phyloP scores from a whole-genome alignment of 1,140 invertebrate genomes.

The Heliconius melpomene region DNA sequence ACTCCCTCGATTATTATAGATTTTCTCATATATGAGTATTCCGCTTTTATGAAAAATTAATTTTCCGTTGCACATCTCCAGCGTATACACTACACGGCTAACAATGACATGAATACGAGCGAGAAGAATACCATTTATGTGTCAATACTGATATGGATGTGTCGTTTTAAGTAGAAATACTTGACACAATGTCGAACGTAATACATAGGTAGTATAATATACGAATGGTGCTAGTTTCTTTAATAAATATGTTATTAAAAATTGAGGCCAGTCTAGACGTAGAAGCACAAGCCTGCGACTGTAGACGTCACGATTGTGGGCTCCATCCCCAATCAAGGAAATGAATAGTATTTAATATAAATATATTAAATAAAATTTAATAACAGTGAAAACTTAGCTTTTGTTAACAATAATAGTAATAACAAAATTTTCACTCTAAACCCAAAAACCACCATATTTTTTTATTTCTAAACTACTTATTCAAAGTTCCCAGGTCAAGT shows the following conservation, averaged over 20 bases:
- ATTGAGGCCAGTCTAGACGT: background rate
- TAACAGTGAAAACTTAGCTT: too few relatives aligned
- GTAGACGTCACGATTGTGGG: too few relatives aligned
- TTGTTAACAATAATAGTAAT: too few relatives aligned
- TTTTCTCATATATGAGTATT: background rate
- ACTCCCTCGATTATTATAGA: too few relatives aligned
- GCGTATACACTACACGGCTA: background rate
- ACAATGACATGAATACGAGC: background rate
- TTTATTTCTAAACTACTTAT: background rate
- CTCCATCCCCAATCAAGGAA: too few relatives aligned
- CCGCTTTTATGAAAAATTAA: background rate
- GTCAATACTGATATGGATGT: background rate
- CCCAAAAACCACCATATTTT: background rate
- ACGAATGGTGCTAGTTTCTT: background rate
- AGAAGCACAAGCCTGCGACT: too few relatives aligned
- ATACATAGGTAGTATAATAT: background rate
- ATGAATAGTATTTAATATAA: too few relatives aligned
- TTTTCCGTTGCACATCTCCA: background rate
- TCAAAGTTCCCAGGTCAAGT: background rate
- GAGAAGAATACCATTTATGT: constrained; percentile 12
- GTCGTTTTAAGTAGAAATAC: constrained; percentile 5
- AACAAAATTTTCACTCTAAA: too few relatives aligned
- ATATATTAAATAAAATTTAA: too few relatives aligned
- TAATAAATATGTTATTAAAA: too few relatives aligned
- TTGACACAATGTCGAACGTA: constrained; percentile 1